These are phyloP conservation scores for Dinocampus coccinellae DNA, from an alignment of 2,888 invertebrate genomes.

Conservation along the genomic window DNA sequence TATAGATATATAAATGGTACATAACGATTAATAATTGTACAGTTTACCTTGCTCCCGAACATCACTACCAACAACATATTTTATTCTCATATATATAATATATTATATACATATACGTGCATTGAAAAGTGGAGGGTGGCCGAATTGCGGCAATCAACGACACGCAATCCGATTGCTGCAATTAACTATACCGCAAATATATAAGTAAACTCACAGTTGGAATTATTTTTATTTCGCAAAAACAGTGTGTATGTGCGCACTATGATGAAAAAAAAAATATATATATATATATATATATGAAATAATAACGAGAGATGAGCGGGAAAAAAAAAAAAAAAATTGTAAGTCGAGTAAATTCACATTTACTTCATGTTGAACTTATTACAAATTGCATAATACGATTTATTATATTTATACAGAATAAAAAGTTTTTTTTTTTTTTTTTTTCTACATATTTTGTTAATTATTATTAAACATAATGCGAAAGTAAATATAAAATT, in stretches of 20 bases:
- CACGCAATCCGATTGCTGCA: conserved; percentile 43
- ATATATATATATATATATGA: not conserved
- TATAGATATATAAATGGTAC: not conserved
- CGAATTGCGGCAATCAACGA: conserved; percentile 44
- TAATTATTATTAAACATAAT: too few relatives aligned
- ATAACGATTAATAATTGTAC: conserved; percentile 40
- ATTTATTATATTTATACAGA: not conserved
- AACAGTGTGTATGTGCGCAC: not conserved
- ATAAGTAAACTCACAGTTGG: not conserved
- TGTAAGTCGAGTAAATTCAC: not conserved
- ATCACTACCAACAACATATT: conserved; percentile 20
- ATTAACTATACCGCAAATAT: conserved; percentile 27
- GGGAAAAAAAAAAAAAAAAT: not conserved
- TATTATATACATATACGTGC: not conserved
- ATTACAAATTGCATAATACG: not conserved
- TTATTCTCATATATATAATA: not conserved
- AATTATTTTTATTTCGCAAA: conserved; percentile 37
- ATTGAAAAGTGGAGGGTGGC: not conserved
- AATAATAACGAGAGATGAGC: not conserved
- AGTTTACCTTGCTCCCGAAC: conserved; percentile 39
- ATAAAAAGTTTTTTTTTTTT: not conserved
- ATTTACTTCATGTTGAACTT: not conserved
- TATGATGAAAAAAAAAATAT: not conserved
- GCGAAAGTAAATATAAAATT: too few relatives aligned
- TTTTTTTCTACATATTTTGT: not conserved